Base-by-base conservation (phyloP, 1,140 invertebrate species). In the Drosophila neocordata region DNA sequence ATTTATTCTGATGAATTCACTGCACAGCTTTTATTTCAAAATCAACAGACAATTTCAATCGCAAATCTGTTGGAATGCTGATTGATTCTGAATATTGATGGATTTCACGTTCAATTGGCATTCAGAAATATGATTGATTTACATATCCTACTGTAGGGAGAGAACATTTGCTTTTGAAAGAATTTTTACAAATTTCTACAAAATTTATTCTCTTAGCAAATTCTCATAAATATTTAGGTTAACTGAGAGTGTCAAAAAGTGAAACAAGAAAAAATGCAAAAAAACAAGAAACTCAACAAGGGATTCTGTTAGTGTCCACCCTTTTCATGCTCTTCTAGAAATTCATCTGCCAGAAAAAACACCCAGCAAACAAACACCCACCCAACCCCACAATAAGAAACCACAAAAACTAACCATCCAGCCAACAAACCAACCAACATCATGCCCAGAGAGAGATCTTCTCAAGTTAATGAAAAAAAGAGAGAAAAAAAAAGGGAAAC, bases 41-140 rank as follows among this genome's bases (percentile, higher is more conserved):
- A 20, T 48, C 6, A 8, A 20, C 41, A 20, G 41, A 48, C 41
- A 48, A 2, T 2, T 48, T 48, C 41, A 48, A 48, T 20, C 41
- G 41, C 41, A 73, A 66, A 73, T 60, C 35, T 63, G 73, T 73
- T 59, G 73, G 41, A 59, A 55, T 66, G 55, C 71, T 66, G 58
- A 65, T 58, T 56, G 57, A 51, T 22, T 69, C 48, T 56, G 27
- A 52, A 57, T 57, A 52, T 38, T 71, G 52, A 72, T 64, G n/a
- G 69, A 71, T 71, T 72, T 73, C 62, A 63, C 66, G 62, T 55
- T 56, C 35, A 66, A 55, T 59, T 68, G 58, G 55, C 68, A 72
- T 56, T 51, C 22, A 18, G 15, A 48, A 48, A 20, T 48, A 48
- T 48, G 37, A 56, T 61, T 72, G 27, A 18, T 35, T 55, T 48